A percentile compares a stretch with the other conserved stretches of the same genome.
Conservation (phyloP, 2,113 vertebrate species). For the cattle (Bos taurus) region DNA sequence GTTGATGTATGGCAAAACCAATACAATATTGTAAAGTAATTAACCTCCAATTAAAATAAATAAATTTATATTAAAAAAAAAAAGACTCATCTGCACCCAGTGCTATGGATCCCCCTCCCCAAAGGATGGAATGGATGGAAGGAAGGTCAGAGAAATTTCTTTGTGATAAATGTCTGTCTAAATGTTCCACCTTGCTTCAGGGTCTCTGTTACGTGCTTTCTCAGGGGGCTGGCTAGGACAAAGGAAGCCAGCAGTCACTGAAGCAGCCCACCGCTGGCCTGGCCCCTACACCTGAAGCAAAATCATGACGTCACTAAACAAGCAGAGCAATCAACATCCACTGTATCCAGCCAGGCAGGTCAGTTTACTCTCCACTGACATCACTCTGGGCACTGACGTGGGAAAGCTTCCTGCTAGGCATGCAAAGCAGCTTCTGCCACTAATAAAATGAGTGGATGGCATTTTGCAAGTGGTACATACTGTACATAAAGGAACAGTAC, state of each 20-base stretch:
- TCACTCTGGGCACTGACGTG: rapidly evolving
- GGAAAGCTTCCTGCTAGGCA: not conserved
- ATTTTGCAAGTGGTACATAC: not conserved
- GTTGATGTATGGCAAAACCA: no score
- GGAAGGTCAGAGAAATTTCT: not conserved
- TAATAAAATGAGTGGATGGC: rapidly evolving
- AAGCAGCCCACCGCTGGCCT: no score
- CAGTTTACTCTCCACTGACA: not conserved
- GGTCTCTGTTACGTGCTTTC: not conserved
- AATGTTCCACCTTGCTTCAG: no score
- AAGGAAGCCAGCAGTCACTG: not conserved
- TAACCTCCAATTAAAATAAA: no score
- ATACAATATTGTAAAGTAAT: no score
- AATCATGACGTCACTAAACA: rapidly evolving
- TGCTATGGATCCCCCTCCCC: not conserved
- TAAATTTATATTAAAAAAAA: no score
- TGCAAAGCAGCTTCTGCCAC: not conserved
- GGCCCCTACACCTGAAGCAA: not conserved
- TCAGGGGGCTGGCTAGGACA: not conserved
- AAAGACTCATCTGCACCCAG: not conserved
- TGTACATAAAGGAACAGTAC: rapidly evolving
- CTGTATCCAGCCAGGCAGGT: rapidly evolving
- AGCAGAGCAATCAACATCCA: not conserved
- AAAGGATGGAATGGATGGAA: not conserved
- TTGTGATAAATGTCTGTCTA: not conserved